A percentile compares a stretch with the other conserved stretches of the same genome.
Conservation (phyloP, 2,113 vertebrate species). For the Smithornis capensis region DNA sequence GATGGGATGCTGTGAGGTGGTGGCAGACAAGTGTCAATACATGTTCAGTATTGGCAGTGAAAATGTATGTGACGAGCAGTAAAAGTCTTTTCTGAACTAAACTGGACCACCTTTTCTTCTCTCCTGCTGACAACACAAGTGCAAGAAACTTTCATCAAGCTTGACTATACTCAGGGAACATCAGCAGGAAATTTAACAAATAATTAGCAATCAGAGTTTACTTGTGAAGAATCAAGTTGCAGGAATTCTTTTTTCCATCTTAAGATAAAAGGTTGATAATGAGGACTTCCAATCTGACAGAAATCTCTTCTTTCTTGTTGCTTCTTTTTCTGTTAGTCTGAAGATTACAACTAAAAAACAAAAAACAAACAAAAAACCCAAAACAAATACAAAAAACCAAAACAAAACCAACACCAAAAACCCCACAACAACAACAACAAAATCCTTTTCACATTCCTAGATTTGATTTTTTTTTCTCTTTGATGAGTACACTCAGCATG, state of each 20-base stretch:
- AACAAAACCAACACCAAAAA: not conserved
- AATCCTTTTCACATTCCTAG: not conserved
- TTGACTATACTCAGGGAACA: constrained; percentile 17
- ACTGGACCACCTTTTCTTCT: constrained; percentile 7
- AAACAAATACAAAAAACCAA: not conserved
- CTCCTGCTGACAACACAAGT: constrained; percentile 37
- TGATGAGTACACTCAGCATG: constrained; percentile 14
- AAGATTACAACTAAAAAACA: not conserved
- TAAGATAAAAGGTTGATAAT: not conserved
- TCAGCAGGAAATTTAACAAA: constrained; percentile 51
- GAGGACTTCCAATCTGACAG: not conserved
- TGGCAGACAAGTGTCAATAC: not conserved
- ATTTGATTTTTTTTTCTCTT: constrained; percentile 6
- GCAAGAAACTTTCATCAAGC: constrained; percentile 41
- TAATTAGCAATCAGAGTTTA: constrained; percentile 58
- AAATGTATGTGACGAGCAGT: not conserved
- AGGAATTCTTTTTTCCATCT: not conserved
- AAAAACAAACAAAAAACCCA: not conserved
- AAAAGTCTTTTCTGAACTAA: constrained; percentile 6
- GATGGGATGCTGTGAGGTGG: not conserved
- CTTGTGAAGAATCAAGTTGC: not conserved
- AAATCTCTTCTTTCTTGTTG: not conserved
- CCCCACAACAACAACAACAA: not conserved
- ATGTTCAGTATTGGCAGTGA: not conserved
- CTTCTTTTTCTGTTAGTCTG: not conserved